These are phyloP conservation scores for Ephestia elutella DNA, from an alignment of 1,140 invertebrate species.

Conservation along the genomic window DNA sequence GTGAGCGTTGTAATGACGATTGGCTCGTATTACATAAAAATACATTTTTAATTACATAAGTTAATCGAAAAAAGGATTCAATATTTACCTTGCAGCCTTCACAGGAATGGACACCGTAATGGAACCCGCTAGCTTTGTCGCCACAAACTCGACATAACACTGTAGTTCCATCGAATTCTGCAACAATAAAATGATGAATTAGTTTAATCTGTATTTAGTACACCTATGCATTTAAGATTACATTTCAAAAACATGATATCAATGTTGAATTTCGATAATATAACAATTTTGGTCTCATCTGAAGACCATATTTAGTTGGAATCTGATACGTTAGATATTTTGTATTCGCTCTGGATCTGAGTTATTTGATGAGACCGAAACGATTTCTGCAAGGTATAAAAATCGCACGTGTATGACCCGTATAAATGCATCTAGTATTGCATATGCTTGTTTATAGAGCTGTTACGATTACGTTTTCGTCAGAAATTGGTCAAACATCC, in stretches of 20 bases:
- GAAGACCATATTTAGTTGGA: too few species aligned
- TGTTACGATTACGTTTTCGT: background rate
- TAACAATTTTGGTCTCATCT: too few species aligned
- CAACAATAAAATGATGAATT: constrained; percentile 67
- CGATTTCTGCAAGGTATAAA: too few species aligned
- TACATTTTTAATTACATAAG: background rate
- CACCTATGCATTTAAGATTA: too few species aligned
- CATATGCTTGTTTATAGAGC: background rate
- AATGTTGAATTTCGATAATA: too few species aligned
- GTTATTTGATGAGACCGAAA: too few species aligned
- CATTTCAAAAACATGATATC: too few species aligned
- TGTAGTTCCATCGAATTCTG: constrained; percentile 99
- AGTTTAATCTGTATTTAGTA: background rate
- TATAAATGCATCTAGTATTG: background rate
- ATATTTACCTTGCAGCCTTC: constrained; percentile 97
- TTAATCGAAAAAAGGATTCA: constrained; percentile 5
- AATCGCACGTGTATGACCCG: too few species aligned
- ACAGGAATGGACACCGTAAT: constrained; percentile 99
- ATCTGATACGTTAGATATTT: too few species aligned
- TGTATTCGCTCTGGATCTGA: too few species aligned
- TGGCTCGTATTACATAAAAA: constrained; percentile 6
- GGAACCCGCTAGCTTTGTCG: constrained; percentile 98
- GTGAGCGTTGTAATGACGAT: constrained; percentile 24
- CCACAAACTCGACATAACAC: constrained; percentile 98
- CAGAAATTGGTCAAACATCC: constrained; percentile 41